Evolutionary conservation across 2,888 invertebrate species (phyloP).

Genomic region (Napeogenes inachia): DNA sequence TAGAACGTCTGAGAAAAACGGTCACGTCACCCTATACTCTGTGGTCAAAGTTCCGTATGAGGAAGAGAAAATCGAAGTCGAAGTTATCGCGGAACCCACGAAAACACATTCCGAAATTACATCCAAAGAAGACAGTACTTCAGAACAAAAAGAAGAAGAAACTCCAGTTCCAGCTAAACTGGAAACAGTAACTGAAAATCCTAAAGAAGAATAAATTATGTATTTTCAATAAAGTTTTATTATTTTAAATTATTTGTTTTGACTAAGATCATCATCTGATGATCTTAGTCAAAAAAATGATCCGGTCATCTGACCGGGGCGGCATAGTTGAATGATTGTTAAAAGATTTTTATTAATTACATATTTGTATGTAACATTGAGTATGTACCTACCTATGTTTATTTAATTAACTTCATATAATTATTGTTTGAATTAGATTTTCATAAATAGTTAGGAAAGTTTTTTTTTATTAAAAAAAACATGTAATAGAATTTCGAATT

Average conservation of each 20-base stretch:
- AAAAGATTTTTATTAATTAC: too few relatives aligned
- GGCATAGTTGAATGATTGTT: too few relatives aligned
- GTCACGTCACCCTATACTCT: slow-evolving; percentile 29
- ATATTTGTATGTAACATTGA: too few relatives aligned
- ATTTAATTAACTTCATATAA: too few relatives aligned
- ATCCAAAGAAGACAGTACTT: slow-evolving; percentile 10
- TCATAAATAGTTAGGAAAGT: too few relatives aligned
- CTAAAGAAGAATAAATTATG: slow-evolving; percentile 30
- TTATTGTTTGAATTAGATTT: too few relatives aligned
- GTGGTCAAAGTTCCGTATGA: slow-evolving; percentile 23
- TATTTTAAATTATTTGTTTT: neutral
- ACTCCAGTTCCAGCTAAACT: slow-evolving; percentile 27
- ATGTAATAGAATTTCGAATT: too few relatives aligned
- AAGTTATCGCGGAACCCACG: slow-evolving; percentile 30
- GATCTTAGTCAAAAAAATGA: too few relatives aligned
- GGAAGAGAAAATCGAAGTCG: slow-evolving; percentile 9
- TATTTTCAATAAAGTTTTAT: slow-evolving; percentile 1
- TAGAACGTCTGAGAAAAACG: slow-evolving; percentile 33
- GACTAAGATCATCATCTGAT: too few relatives aligned
- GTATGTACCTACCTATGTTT: too few relatives aligned
- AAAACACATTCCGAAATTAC: slow-evolving; percentile 20
- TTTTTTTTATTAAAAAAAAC: too few relatives aligned
- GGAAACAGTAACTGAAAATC: slow-evolving; percentile 38
- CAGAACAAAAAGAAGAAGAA: slow-evolving; percentile 17
- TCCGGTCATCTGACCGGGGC: too few relatives aligned